Evolutionary conservation across 2,888 invertebrate genomes (phyloP).

Genomic region (Serrognathus titanus): DNA sequence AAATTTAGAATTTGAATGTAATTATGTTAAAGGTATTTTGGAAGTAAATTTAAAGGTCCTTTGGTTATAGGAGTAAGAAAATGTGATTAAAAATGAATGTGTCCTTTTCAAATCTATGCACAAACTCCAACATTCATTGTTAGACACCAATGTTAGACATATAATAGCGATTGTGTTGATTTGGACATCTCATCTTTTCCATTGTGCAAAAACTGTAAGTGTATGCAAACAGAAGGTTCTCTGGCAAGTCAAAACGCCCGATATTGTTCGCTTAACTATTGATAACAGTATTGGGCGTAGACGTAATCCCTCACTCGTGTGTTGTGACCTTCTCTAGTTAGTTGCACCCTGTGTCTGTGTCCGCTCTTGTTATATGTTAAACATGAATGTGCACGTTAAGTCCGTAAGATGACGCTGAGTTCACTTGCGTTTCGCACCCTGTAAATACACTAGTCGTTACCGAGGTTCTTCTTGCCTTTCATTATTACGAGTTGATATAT

Average conservation of each 20-base stretch:
- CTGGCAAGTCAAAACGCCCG: conserved; percentile 14
- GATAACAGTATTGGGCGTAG: conserved; percentile 20
- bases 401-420: conserved; percentile 34
- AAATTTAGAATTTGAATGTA: neutral
- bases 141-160: neutral
- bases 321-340: conserved; percentile 37
- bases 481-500: conserved; percentile 28
- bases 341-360: conserved; percentile 42
- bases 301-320: conserved; percentile 32
- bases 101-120: conserved; percentile 37
- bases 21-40: neutral
- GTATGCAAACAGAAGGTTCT: conserved; percentile 24
- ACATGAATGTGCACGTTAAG: conserved; percentile 40
- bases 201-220: conserved; percentile 15
- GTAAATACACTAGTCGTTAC: conserved; percentile 41
- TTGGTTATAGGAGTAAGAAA: conserved; percentile 40
- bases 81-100: conserved; percentile 46
- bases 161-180: too few species aligned
- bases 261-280: conserved; percentile 9
- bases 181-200: conserved; percentile 8
- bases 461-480: conserved; percentile 21
- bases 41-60: conserved; percentile 5
- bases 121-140: conserved; percentile 12
- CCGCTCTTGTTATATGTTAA: conserved; percentile 38
- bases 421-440: conserved; percentile 21